Base-by-base conservation (phyloP, 2,797 vertebrate species). In the Mastacembelus armatus region DNA sequence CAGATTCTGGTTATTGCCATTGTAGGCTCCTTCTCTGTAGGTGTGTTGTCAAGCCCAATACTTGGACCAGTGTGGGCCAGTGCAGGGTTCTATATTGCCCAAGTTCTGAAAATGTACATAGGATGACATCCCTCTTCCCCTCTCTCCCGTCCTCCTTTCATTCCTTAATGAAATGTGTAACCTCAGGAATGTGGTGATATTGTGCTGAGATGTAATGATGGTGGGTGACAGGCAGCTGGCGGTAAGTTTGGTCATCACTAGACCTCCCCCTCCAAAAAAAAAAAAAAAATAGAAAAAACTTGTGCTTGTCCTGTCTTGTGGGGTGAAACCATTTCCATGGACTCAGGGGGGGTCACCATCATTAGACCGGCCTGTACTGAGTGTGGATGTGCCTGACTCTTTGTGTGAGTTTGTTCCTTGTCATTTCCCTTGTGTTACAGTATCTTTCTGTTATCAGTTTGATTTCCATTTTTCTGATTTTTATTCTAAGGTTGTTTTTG, bases 161-260 rank as follows among this genome's bases (percentile, higher is more conserved):
- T 71, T 65, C 78, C 85, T 72, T 84, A 76, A 81, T 86, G 80
- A 83, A 87, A 90, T n/a, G 78, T 90, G 69, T 90, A 87, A 89
- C 87, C 85, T 88, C 83, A 81, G 87, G 85, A 89, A 84, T 92
- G 88, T 93, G 80, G 87, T 92, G 86, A 88, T 83, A 77, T 90
- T 92, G 88, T 91, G 86, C 90, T 93, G 90, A 85, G 86, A 91
- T 92, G 88, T 94, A 90, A 92, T 92, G 92, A 92, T 94, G 92
- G 92, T 93, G 88, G 90, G 90, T 90, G 91, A 92, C 86, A 89
- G 89, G 89, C 84, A 3, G 77, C 81, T 42, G 24, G 75, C 42
- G 91, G 92, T 92, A 92, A 93, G 92, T 93, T 81, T 86, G 78
- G 91, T 91, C 91, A 91, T 92, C 88, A 90, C 87, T 84, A 77